A percentile compares a stretch with the other conserved stretches of the same genome.
Evolutionary conservation across 2,797 vertebrate genomes (phyloP).

Genomic region (Xerus rutilus): DNA sequence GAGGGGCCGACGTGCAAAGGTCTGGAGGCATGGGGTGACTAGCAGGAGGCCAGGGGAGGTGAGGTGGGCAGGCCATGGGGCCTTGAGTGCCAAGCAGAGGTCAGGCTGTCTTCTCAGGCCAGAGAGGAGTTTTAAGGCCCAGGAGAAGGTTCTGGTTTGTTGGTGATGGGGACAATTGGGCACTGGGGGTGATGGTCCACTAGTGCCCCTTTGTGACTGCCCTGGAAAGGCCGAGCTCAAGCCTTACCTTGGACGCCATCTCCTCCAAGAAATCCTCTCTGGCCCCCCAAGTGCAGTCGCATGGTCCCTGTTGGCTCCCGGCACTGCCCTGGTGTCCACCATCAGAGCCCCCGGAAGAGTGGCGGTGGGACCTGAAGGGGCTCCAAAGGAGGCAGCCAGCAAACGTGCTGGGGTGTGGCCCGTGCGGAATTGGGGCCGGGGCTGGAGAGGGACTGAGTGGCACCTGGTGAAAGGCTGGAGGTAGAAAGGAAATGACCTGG

Average conservation of each 20-base stretch:
- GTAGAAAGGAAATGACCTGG: background rate
- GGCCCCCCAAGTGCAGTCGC: background rate
- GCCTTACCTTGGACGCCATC: accelerated
- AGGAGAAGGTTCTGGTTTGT: background rate
- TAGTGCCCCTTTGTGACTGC: background rate
- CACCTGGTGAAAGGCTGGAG: background rate
- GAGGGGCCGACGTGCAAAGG: background rate
- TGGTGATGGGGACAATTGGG: background rate
- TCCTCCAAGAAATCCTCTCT: background rate
- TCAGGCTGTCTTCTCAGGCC: background rate
- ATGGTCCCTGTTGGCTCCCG: background rate
- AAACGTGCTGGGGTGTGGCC: background rate
- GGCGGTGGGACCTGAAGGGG: background rate
- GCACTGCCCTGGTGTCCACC: background rate
- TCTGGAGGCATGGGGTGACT: background rate
- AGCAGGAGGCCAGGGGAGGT: too few species aligned
- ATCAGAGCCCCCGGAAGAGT: background rate
- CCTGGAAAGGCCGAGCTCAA: background rate
- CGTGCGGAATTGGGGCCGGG: accelerated
- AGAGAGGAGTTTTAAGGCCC: background rate
- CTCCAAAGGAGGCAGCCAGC: background rate
- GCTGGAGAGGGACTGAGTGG: background rate
- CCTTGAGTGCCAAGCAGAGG: background rate
- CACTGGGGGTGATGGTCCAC: background rate
- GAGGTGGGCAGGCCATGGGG: background rate